Evolutionary conservation across 2,888 invertebrate genomes (phyloP), one percentile per base, ranked within the genome.

Genomic region (Sthenelais limicola): DNA sequence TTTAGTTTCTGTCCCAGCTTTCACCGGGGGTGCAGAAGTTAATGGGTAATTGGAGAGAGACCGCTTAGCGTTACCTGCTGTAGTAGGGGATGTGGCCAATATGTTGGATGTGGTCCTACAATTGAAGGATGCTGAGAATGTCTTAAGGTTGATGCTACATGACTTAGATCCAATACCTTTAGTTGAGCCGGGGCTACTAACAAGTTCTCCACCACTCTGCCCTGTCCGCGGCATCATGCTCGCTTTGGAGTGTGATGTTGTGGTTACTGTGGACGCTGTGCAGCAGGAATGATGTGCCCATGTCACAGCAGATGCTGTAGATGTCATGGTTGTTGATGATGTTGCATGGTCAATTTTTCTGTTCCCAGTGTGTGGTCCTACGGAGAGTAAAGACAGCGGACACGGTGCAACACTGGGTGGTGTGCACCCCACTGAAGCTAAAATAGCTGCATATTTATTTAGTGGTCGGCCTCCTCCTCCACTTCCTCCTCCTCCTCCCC

Each of bases 121-220:
- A 43, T 62, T 62, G 26, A 62, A 62, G 3, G 62, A 62, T 26
- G 62, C 62, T 2, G 62, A 62, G 62, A 33, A 62, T 5, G 62
- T 62, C 15, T 38, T 62, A 15, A 62, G 62, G 24, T 62, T 62
- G 12, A 62, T 62, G 38, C 62, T 62, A 38, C 62, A 62, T 1
- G 62, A 62, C 26, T 62, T 62, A 21, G 35, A 38, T 1, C 62
- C 62, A 26, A 62, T 38, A 1, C 62, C 62, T 38, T 62, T 62
- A 1, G 62, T 62, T 2, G 62, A 62, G 38, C 62, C 62, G 4
- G 62, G 62, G 18, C 62, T 62, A n/a, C n/a, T n/a, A n/a, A n/a
- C n/a, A n/a, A n/a, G n/a, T n/a, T n/a, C n/a, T n/a, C n/a, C n/a
- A n/a, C n/a, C n/a, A n/a, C n/a, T n/a, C n/a, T n/a, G n/a, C n/a